A percentile compares a stretch with the other conserved stretches of the same genome.
Evolutionary conservation across 2,113 vertebrate species (phyloP).

Genomic region (Lophochroa leadbeateri): DNA sequence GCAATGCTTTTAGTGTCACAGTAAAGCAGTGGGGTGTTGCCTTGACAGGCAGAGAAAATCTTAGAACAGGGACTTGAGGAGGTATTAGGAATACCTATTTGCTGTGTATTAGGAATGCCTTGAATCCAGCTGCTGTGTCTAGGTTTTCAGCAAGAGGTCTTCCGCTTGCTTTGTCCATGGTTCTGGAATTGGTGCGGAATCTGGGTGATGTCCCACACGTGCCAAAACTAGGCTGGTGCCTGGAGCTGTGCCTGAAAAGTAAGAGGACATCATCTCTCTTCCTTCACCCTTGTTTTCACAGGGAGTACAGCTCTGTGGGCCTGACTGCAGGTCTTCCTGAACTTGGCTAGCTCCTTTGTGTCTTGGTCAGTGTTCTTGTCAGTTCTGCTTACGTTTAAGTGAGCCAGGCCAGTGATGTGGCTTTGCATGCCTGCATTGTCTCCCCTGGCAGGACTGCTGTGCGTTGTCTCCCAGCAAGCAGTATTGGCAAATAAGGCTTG

Average conservation of each 20-base stretch:
- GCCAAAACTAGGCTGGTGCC: background rate
- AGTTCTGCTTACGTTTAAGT: background rate
- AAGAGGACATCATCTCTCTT: background rate
- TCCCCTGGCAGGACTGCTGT: background rate
- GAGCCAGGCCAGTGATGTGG: background rate
- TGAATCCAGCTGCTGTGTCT: background rate
- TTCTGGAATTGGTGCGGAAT: background rate
- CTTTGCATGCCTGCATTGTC: background rate
- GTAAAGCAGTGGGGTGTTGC: background rate
- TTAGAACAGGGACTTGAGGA: background rate
- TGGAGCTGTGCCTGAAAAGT: background rate
- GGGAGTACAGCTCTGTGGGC: too few relatives aligned
- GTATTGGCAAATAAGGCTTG: background rate
- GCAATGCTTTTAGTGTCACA: accelerated
- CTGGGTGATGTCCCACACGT: background rate
- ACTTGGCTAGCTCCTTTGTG: too few relatives aligned
- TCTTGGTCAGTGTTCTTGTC: too few relatives aligned
- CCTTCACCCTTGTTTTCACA: too few relatives aligned
- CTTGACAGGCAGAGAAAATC: background rate
- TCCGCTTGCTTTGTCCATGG: background rate
- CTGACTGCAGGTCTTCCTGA: too few relatives aligned
- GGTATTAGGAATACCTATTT: background rate
- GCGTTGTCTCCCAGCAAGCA: background rate
- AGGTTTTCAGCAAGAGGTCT: background rate
- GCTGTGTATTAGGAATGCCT: background rate